These are phyloP conservation scores for Microcebus griseorufus DNA, from an alignment of 2,113 vertebrate genomes.

Conservation along the genomic window DNA sequence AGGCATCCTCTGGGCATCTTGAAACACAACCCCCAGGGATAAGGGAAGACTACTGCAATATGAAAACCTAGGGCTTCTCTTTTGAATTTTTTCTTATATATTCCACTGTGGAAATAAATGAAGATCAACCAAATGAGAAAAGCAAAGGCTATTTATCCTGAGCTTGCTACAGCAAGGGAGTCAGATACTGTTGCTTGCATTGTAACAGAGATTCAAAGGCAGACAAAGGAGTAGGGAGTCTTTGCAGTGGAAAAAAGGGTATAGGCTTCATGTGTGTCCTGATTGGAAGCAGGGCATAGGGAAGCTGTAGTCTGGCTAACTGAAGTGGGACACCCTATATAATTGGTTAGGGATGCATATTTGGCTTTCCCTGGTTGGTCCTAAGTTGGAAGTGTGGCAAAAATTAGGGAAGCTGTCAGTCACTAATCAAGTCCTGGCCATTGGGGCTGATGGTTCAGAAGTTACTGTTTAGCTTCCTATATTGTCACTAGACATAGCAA, in stretches of 20 bases:
- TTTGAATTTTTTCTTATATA: neutral
- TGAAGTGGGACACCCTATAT: neutral
- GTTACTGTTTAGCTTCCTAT: neutral
- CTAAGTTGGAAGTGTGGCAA: neutral
- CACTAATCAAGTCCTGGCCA: neutral
- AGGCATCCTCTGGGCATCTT: neutral
- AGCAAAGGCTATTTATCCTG: neutral
- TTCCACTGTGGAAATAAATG: neutral
- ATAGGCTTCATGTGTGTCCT: neutral
- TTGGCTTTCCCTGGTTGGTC: neutral
- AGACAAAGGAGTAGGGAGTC: neutral
- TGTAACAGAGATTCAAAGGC: neutral
- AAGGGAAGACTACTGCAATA: neutral
- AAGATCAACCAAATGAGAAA: neutral
- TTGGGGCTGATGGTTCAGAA: neutral
- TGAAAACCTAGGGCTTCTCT: neutral
- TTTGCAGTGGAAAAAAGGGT: neutral
- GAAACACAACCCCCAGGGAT: neutral
- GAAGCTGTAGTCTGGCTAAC: neutral
- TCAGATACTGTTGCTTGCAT: neutral
- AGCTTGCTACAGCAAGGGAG: neutral
- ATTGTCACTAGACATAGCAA: neutral
- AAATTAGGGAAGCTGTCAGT: neutral
- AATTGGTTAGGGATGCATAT: neutral
- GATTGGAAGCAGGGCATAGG: neutral